These are phyloP conservation scores for Caenorhabditis macrosperma DNA, from an alignment of 2,888 invertebrate species.

Conservation along the genomic window DNA sequence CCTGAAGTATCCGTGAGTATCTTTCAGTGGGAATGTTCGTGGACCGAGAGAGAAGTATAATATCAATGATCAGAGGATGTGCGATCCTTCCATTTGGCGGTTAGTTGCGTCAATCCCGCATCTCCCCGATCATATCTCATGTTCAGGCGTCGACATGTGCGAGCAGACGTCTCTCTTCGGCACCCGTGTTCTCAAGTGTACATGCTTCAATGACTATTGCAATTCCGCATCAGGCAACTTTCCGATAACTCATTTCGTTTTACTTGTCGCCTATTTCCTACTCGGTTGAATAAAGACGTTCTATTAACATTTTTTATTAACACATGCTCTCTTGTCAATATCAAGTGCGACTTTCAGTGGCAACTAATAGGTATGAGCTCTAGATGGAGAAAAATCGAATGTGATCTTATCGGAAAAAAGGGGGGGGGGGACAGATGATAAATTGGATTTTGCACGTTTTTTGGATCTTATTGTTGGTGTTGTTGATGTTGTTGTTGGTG, in stretches of 20 bases:
- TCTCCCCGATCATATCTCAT: background rate
- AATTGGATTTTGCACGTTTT: background rate
- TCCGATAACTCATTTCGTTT: constrained; percentile 24
- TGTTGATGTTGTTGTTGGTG: background rate
- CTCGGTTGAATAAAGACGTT: constrained; percentile 41
- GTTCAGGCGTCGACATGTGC: constrained; percentile 75
- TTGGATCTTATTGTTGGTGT: background rate
- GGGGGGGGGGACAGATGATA: background rate
- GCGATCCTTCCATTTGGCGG: constrained; percentile 75
- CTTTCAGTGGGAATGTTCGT: constrained; percentile 78
- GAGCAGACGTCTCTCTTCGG: constrained; percentile 75
- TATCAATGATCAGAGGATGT: constrained; percentile 77
- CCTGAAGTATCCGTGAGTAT: background rate
- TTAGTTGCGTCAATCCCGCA: constrained; percentile 11
- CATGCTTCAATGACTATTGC: constrained; percentile 78
- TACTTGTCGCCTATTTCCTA: constrained; percentile 17
- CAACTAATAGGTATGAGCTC: constrained; percentile 27
- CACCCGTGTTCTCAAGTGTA: constrained; percentile 72
- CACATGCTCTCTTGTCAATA: constrained; percentile 52
- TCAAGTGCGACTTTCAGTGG: constrained; percentile 37
- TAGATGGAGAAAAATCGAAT: constrained; percentile 3
- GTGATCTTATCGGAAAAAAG: constrained; percentile 1
- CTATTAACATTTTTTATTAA: constrained; percentile 56
- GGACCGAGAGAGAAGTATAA: constrained; percentile 73
- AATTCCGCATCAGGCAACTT: constrained; percentile 52